Evolutionary conservation across 2,888 invertebrate species (phyloP), one percentile per base, ranked within the genome.

Genomic region (Zygothrica quintamaculata): DNA sequence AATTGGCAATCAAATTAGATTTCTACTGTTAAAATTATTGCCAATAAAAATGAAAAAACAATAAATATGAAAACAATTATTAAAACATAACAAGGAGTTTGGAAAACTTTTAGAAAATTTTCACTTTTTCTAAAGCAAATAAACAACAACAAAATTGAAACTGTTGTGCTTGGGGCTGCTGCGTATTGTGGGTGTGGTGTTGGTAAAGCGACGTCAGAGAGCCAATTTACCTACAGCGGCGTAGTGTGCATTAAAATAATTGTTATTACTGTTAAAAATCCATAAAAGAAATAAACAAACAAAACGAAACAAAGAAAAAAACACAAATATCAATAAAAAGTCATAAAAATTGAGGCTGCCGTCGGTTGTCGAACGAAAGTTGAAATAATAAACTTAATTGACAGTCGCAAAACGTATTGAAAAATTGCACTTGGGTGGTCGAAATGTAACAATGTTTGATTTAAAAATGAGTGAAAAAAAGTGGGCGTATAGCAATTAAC

Each of bases 261-360:
- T n/a, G n/a, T n/a, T 81, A 81, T 84, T 81, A 73, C 87, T 77
- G 87, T 82, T 82, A 86, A 86, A 86, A 84, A 75, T 48, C 66
- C 73, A 77, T 82, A 80, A 84, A 84, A 2, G 9, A 9, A 29
- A 29, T n/a, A n/a, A n/a, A n/a, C n/a, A n/a, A 67, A 69, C 44
- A 52, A 36, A 64, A 57, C n/a, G n/a, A n/a, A n/a, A n/a, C n/a
- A n/a, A 55, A 22, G 9, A 9, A 29, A 9, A 29, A 9, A 29
- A 8, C 7, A 12, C 25, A 50, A 62, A 86, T 77, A 65, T 74
- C 68, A 74, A 81, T 79, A 70, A 79, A 86, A 66, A 62, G 59
- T 60, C 68, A 56, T 80, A 81, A 81, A 84, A 75, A 61, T 68
- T 59, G n/a, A 53, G 57, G 67, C 65, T 46, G 44, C 18, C 22